Evolutionary conservation across 2,797 vertebrate genomes (phyloP).

Genomic region (Eulemur rubriventer): DNA sequence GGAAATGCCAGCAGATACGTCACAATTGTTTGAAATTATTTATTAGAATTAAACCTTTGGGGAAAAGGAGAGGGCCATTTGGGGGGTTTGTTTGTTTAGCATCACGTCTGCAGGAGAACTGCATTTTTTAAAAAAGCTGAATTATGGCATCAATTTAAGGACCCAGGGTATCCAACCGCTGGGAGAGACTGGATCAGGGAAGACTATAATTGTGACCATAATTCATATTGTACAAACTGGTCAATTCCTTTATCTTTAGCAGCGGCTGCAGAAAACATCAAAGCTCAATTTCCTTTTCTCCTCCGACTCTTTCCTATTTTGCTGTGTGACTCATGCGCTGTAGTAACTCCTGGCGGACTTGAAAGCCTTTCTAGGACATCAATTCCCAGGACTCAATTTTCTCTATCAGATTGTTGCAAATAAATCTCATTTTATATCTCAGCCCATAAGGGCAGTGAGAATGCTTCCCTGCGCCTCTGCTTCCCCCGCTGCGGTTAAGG

Average conservation of each 20-base stretch:
- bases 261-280: slow-evolving; percentile 72
- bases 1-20: neutral
- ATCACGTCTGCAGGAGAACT: neutral
- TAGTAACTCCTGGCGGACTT: slow-evolving; percentile 59
- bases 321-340: slow-evolving; percentile 62
- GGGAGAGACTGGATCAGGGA: slow-evolving; percentile 40
- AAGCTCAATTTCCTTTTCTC: slow-evolving; percentile 62
- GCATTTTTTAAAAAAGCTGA: slow-evolving; percentile 39
- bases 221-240: slow-evolving; percentile 58
- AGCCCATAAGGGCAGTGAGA: slow-evolving; percentile 56
- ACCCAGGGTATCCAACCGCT: slow-evolving; percentile 20
- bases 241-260: slow-evolving; percentile 79
- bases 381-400: slow-evolving; percentile 80
- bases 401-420: slow-evolving; percentile 80
- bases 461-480: slow-evolving; percentile 52
- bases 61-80: neutral
- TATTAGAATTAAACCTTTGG: neutral
- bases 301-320: slow-evolving; percentile 66
- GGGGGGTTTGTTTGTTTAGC: neutral
- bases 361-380: slow-evolving; percentile 76
- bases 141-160: slow-evolving; percentile 50
- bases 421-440: slow-evolving; percentile 79
- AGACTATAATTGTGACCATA: slow-evolving; percentile 59
- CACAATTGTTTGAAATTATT: slow-evolving; percentile 35
- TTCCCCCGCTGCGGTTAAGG: slow-evolving; percentile 62